Base-by-base conservation (phyloP, 23 tunicate species). In the Phallusia fumigata region DNA sequence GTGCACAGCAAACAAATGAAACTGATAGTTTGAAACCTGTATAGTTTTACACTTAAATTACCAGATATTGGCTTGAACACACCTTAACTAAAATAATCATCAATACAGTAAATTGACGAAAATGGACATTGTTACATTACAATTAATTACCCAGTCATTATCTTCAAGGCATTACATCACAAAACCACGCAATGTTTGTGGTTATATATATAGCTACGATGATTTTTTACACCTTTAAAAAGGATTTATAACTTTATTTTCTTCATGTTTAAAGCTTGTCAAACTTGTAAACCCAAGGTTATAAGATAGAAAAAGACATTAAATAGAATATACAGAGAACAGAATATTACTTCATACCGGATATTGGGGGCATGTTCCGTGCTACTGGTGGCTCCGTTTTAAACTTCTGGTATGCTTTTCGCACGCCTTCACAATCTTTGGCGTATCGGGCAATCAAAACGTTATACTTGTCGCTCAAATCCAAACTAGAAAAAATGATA, bases 301-400 rank as follows among this genome's bases (percentile, higher is more conserved):
- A n/a, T n/a, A n/a, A n/a, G n/a, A n/a, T n/a, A n/a, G n/a, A n/a
- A 40, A 40, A 40, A 40, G 5, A 3, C 47, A 40, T 3, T 10
- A 40, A 40, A 40, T 5, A 40, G 10, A 40, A 3, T 40, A 40
- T 40, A 10, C 5, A 40, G 8, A 40, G 10, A 35, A 84, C 19
- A 13, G 35, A 3, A 3, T 40, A 40, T 40, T 40, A 10, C 44
- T 11, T 51, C 31, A n/a, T 64, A 88, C 97, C 97, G 65, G 99
- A 82, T 34, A 97, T 85, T 0, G 99, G 99, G 28, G 99, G 99
- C 64, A 97, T 77, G 78, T 97, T 97, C 33, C 97, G 82, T 21
- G 99, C 95, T 31, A 88, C 86, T 24, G 97, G 99, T 26, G 99
- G 99, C 32, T 97, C 99, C 26, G 83, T 77, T 75, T 97, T 97